Evolutionary conservation across 2,797 vertebrate genomes (phyloP).

Genomic region (Tapera naevia): DNA sequence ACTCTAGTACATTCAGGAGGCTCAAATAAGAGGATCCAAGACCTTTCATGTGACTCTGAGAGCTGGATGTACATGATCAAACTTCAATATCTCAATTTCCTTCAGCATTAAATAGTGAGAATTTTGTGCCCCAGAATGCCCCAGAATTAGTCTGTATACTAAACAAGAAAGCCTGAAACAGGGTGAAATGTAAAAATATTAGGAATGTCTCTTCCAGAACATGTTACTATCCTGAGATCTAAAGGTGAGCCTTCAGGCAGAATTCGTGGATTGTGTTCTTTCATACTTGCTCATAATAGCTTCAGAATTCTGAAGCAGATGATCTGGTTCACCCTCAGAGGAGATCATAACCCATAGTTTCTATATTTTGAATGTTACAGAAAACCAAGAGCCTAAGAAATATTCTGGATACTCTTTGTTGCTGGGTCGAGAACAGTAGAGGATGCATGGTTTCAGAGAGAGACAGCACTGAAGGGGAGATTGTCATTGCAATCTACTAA

Average conservation of each 20-base stretch:
- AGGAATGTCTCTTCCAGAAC: background rate
- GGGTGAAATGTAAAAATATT: background rate
- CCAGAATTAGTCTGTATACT: background rate
- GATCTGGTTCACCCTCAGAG: background rate
- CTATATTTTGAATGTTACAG: background rate
- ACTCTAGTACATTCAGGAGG: background rate
- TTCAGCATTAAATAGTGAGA: background rate
- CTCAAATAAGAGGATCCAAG: background rate
- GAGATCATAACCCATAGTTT: background rate
- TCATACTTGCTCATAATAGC: background rate
- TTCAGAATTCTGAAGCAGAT: background rate
- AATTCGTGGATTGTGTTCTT: background rate
- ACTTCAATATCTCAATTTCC: background rate
- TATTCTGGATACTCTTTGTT: background rate
- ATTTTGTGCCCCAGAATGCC: background rate
- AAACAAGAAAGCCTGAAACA: background rate
- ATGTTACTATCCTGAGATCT: background rate
- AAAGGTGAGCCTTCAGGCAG: background rate
- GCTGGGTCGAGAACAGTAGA: background rate
- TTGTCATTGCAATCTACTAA: background rate
- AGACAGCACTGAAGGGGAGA: background rate
- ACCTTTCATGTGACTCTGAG: background rate
- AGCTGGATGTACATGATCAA: background rate
- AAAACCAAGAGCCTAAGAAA: background rate
- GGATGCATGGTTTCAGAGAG: background rate